These are phyloP conservation scores for Polydrusus tereticollis DNA, from an alignment of 2,888 invertebrate species.

Conservation along the genomic window DNA sequence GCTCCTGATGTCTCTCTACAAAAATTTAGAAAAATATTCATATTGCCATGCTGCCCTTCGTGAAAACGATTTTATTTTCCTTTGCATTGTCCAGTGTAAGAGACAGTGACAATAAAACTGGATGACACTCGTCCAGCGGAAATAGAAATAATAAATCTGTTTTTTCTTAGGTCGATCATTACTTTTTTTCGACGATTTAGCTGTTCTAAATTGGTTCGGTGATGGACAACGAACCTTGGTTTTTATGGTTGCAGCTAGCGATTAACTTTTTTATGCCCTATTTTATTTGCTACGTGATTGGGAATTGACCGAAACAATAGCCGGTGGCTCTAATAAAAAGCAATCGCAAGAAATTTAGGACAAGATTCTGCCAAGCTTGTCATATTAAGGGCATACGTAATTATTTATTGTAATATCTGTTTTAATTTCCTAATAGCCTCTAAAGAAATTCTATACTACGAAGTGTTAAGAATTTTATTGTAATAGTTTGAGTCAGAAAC, in stretches of 20 bases:
- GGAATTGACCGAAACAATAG: background rate
- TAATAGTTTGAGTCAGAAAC: too few relatives aligned
- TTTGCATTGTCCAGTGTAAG: too few relatives aligned
- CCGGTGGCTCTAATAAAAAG: background rate
- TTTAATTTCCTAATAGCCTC: too few relatives aligned
- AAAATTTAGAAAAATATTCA: too few relatives aligned
- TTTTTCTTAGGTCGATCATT: conserved; percentile 7
- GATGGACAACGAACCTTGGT: conserved; percentile 8
- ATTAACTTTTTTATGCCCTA: conserved; percentile 6
- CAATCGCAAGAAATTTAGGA: background rate
- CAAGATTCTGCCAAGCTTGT: too few relatives aligned
- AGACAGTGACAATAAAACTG: background rate
- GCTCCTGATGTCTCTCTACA: too few relatives aligned
- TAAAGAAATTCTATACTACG: too few relatives aligned
- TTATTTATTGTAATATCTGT: too few relatives aligned
- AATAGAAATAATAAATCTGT: conserved; percentile 13
- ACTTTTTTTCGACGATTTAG: conserved; percentile 19
- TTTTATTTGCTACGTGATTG: conserved; percentile 4
- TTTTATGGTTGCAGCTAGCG: conserved; percentile 6
- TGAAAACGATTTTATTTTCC: too few relatives aligned
- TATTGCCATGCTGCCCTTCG: too few relatives aligned
- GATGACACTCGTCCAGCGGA: conserved; percentile 11
- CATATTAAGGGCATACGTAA: too few relatives aligned
- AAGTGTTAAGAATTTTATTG: too few relatives aligned
- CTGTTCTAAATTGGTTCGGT: conserved; percentile 3